A percentile compares a stretch with the other conserved stretches of the same genome.
These are phyloP conservation scores for Parelbella ahira DNA, from an alignment of 2,888 invertebrate genomes.

Conservation along the genomic window DNA sequence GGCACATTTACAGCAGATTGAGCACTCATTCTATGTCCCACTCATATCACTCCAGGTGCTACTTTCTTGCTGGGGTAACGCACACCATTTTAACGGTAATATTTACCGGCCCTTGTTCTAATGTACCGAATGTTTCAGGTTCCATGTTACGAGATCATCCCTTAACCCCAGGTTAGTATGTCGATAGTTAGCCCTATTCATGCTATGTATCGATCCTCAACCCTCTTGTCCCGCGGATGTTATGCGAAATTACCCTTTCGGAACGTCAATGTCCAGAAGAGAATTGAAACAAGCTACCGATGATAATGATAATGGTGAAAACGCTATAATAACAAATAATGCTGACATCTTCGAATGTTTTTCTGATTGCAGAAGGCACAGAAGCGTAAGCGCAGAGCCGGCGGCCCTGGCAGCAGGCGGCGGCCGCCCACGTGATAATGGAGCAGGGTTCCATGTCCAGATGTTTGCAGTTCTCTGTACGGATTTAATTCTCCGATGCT, in stretches of 20 bases:
- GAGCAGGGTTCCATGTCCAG: constrained; percentile 67
- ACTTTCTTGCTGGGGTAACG: constrained; percentile 2
- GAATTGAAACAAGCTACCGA: too few relatives aligned
- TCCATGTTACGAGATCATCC: constrained; percentile 77
- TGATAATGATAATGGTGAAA: too few relatives aligned
- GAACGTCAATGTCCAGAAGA: too few relatives aligned
- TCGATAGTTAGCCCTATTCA: too few relatives aligned
- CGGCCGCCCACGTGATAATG: constrained; percentile 54
- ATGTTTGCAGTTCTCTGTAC: constrained; percentile 42
- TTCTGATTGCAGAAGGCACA: constrained; percentile 50
- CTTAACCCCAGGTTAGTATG: constrained; percentile 63
- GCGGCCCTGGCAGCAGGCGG: constrained; percentile 18
- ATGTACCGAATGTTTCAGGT: constrained; percentile 48
- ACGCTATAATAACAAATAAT: too few relatives aligned
- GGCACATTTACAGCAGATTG: constrained; percentile 1
- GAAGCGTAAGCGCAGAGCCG: constrained; percentile 52
- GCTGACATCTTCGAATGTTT: neutral
- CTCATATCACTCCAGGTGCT: constrained; percentile 2
- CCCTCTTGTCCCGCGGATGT: too few relatives aligned
- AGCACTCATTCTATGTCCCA: constrained; percentile 1
- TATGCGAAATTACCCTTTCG: too few relatives aligned
- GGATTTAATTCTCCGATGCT: constrained; percentile 64
- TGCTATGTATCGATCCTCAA: too few relatives aligned
- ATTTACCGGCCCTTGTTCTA: too few relatives aligned
- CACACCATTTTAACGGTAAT: too few relatives aligned